Conservation (phyloP, 2,888 invertebrate genomes). For the Phaedon cochleariae region DNA sequence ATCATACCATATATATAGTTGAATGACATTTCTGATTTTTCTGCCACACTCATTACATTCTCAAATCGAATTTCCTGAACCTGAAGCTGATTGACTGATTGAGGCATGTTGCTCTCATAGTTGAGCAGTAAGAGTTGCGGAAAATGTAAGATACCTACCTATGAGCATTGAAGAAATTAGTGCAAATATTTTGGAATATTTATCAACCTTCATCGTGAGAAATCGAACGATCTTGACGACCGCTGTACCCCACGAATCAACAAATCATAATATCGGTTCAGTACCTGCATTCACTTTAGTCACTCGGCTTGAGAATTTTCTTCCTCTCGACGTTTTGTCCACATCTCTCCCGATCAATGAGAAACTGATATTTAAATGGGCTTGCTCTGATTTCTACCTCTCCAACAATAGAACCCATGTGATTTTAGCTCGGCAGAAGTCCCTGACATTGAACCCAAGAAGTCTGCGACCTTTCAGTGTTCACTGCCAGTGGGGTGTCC, state of each 20-base stretch:
- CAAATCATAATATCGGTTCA: neutral
- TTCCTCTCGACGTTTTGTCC: slow-evolving; percentile 25
- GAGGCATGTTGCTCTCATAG: no score
- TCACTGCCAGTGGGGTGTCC: slow-evolving; percentile 27
- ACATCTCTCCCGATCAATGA: slow-evolving; percentile 15
- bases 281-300: neutral
- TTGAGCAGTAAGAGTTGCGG: no score
- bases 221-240: no score
- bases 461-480: slow-evolving; percentile 44
- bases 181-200: neutral
- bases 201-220: neutral
- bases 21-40: no score
- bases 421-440: slow-evolving; percentile 36
- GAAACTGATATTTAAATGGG: slow-evolving; percentile 41
- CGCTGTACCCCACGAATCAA: neutral
- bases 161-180: no score
- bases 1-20: no score
- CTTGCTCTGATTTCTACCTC: slow-evolving; percentile 41
- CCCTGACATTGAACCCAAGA: slow-evolving; percentile 45
- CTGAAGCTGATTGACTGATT: no score
- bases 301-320: neutral
- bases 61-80: no score
- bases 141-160: no score
- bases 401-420: slow-evolving; percentile 38
- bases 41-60: no score